Evolutionary conservation across 2,797 vertebrate genomes (phyloP), one percentile per base, ranked within the genome.

Genomic region (Eleutherodactylus coqui): DNA sequence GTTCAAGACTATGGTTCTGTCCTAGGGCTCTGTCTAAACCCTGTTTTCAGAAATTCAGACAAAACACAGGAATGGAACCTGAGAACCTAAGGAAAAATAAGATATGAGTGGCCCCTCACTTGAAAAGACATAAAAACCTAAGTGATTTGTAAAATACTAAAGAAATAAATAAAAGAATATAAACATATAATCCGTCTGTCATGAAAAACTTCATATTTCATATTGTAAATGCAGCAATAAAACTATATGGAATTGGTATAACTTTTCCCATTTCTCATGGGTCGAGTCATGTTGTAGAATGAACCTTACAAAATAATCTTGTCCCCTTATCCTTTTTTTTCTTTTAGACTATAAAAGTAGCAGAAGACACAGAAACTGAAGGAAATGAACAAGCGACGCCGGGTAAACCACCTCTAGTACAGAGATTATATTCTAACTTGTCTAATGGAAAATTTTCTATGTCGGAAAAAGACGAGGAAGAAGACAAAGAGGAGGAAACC

Each of bases 401-500:
- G 45, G 49, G 19, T 51, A 75, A 2, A 7, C 2, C 24, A 21
- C 32, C 34, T 21, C 34, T 0, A 4, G 58, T 60, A 19, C 45
- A 43, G 38, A 73, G 13, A 21, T 76, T 86, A 85, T 87, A 79
- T 45, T 17, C 41, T 8, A 80, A 62, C 2, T 69, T 1, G 73
- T 8, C 14, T 84, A 88, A 76, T 67, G 0, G 0, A 87, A 81
- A 49, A 38, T 13, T 21, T 83, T 34, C 0, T 60, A 45, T 21
- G 13, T 19, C 72, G 1, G 55, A 88, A 1, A 16, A 89, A 34
- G 27, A 43, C 10, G 45, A 90, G 75, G 82, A 89, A 88, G 19
- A 86, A 84, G 13, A 80, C 13, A 62, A 17, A 51, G 85, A 0
- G 0, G 0, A 29, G 27, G 84, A 85, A n/a, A 49, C 27, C 67